Evolutionary conservation across 2,888 invertebrate species (phyloP), one percentile per base, ranked within the genome.

Genomic region (Pyrocoelia pectoralis): DNA sequence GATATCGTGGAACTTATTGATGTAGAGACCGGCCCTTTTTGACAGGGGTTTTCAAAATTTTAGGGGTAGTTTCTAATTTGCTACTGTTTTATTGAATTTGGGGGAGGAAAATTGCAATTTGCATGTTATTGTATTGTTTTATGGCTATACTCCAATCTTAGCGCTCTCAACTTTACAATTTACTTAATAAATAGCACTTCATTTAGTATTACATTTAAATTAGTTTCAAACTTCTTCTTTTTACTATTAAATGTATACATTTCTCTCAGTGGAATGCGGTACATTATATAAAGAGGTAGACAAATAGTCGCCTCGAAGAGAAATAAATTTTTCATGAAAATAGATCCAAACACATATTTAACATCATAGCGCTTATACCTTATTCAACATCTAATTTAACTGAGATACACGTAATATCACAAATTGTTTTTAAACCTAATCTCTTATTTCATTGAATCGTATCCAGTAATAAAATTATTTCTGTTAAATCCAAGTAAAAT

Each of bases 1-100:
- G 72, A 71, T 48, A 48, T 51, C 59, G 58, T 57, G 66, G 70
- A 65, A 72, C 70, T 72, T 72, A 69, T 72, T 72, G 70, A 72
- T 70, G 72, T 66, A 69, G 65, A 65, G 65, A 62, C 67, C 69
- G 66, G 69, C 69, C 65, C 66, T 63, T 68, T 70, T 64, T 69
- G 66, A 66, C 66, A 66, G 66, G 67, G 67, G 65, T 69, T 62
- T 67, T 68, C 69, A 68, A 68, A 63, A 65, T 67, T 68, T 68
- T 56, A 63, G 63, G 24, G 57, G 61, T 61, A 66, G 68, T 68
- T 64, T 59, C 57, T 68, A 69, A 68, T 69, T 66, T 69, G 66
- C 64, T 58, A 51, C 61, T 50, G 64, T 68, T 66, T 67, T 64
- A 69, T 69, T 69, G 66, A 66, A 68, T 68, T 68, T 66, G 54